Conservation (phyloP, 2,888 invertebrate genomes). For the Oxytorus armatus region DNA sequence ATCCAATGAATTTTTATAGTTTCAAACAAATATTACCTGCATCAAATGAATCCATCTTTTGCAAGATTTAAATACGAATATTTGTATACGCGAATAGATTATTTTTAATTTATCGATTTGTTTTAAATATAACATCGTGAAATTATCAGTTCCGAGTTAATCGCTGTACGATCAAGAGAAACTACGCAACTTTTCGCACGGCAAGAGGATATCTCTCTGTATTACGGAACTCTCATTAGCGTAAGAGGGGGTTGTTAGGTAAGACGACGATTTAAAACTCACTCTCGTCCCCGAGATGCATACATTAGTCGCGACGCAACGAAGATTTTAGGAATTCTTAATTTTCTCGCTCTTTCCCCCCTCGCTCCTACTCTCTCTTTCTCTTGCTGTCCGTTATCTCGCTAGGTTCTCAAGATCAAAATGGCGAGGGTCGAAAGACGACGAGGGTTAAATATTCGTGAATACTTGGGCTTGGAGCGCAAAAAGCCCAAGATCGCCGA, state of each 20-base stretch:
- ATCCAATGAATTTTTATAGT: neutral
- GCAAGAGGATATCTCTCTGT: slow-evolving; percentile 32
- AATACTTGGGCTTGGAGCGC: slow-evolving; percentile 2
- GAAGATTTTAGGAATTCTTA: slow-evolving; percentile 76
- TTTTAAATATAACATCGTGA: no score
- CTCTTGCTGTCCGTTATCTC: slow-evolving; percentile 46
- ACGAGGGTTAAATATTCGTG: slow-evolving; percentile 44
- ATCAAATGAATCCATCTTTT: no score
- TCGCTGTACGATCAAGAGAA: slow-evolving; percentile 39
- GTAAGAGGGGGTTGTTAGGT: slow-evolving; percentile 40
- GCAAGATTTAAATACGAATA: no score
- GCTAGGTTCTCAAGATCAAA: slow-evolving; percentile 30
- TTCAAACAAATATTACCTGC: no score
- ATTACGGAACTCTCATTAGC: slow-evolving; percentile 63
- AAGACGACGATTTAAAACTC: slow-evolving; percentile 68
- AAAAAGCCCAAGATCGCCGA: slow-evolving; percentile 13
- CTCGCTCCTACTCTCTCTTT: slow-evolving; percentile 72
- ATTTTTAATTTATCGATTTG: no score
- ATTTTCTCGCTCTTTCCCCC: no score
- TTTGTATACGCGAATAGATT: no score
- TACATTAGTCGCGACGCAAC: slow-evolving; percentile 74
- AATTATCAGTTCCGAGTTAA: slow-evolving; percentile 30
- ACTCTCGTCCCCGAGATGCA: slow-evolving; percentile 70
- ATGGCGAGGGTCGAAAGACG: slow-evolving; percentile 51
- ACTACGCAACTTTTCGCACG: slow-evolving; percentile 27